These are phyloP conservation scores for Raja brachyura DNA, from an alignment of 2,113 vertebrate species.

Conservation along the genomic window DNA sequence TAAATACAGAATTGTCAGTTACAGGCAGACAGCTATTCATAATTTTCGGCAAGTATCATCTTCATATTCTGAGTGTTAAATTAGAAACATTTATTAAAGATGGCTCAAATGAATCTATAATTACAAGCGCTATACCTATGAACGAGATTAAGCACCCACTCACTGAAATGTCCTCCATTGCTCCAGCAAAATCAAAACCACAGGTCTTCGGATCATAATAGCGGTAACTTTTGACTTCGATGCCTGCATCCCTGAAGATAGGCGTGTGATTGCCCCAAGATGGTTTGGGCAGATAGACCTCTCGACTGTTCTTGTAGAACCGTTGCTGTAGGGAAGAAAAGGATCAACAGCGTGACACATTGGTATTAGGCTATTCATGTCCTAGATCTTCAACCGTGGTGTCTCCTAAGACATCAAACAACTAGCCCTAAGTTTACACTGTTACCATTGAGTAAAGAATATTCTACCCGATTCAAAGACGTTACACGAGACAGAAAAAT, in stretches of 20 bases:
- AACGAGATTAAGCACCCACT: conserved; percentile 47
- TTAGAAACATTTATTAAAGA: neutral
- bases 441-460: neutral
- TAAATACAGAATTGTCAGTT: no score
- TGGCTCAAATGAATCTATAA: neutral
- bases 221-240: conserved; percentile 83
- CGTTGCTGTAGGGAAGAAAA: conserved; percentile 63
- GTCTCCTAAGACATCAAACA: neutral
- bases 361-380: neutral
- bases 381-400: neutral
- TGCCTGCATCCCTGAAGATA: conserved; percentile 88
- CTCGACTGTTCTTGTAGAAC: conserved; percentile 74
- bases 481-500: neutral
- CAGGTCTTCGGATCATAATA: conserved; percentile 91
- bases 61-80: no score
- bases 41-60: neutral
- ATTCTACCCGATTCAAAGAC: neutral
- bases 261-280: conserved; percentile 97
- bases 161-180: conserved; percentile 89
- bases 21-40: neutral
- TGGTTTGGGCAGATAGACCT: conserved; percentile 88
- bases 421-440: neutral
- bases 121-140: neutral
- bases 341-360: neutral
- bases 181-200: conserved; percentile 87